Percentiles rank a stretch among this genome's conserved stretches.
Evolutionary conservation across 2,888 invertebrate species (phyloP).

Genomic region (Scaptomyza caliginosa): DNA sequence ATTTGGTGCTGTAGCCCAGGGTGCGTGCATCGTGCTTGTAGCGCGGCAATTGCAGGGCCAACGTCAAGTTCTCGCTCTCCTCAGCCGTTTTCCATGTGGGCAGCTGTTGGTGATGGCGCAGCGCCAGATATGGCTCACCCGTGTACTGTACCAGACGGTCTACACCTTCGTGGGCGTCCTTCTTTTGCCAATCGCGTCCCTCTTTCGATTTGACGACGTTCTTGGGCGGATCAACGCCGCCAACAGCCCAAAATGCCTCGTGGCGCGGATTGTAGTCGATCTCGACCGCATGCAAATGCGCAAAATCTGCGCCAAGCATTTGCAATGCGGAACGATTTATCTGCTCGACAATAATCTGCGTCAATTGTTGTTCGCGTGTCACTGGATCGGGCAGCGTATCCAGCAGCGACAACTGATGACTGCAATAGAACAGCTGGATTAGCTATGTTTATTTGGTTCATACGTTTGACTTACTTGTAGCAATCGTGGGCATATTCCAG

Average conservation of each 20-base stretch:
- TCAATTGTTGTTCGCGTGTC: slow-evolving; percentile 65
- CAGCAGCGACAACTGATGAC: slow-evolving; percentile 35
- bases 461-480: slow-evolving; percentile 59
- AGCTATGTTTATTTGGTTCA: neutral
- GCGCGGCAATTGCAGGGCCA: slow-evolving; percentile 84
- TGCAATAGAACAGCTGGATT: neutral
- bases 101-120: slow-evolving; percentile 89
- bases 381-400: slow-evolving; percentile 28
- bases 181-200: slow-evolving; percentile 83
- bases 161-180: slow-evolving; percentile 85
- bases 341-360: slow-evolving; percentile 86
- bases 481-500: slow-evolving; percentile 74
- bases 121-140: slow-evolving; percentile 88
- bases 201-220: slow-evolving; percentile 84
- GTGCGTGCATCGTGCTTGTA: slow-evolving; percentile 87
- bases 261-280: slow-evolving; percentile 91
- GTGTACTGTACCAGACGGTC: slow-evolving; percentile 89
- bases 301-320: slow-evolving; percentile 86
- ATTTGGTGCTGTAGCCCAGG: slow-evolving; percentile 86
- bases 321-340: slow-evolving; percentile 89
- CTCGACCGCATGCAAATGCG: slow-evolving; percentile 87
- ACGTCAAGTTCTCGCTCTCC: slow-evolving; percentile 86
- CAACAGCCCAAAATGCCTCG: slow-evolving; percentile 94
- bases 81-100: slow-evolving; percentile 86
- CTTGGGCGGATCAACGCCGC: slow-evolving; percentile 88